Evolutionary conservation across 1,140 invertebrate species (phyloP).

Genomic region (Drosophila tsacasi): DNA sequence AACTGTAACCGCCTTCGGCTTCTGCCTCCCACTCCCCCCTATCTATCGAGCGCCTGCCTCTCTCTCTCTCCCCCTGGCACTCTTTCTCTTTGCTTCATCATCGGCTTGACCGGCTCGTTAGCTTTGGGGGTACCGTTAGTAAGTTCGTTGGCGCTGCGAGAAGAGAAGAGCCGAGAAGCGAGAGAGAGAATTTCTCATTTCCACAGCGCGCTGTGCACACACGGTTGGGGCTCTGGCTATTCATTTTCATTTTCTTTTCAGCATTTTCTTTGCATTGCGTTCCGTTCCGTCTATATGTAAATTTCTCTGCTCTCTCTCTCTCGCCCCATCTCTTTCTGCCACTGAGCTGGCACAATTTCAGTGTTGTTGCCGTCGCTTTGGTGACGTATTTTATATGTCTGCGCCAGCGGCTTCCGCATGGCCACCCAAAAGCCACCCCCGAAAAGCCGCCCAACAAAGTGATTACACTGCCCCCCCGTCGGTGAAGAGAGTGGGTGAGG

Average conservation of each 20-base stretch:
- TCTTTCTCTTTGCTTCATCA: slow-evolving; percentile 35
- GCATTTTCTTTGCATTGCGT: slow-evolving; percentile 58
- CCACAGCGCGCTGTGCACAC: slow-evolving; percentile 8
- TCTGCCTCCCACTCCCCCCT: slow-evolving; percentile 18
- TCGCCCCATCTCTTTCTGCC: slow-evolving; percentile 8
- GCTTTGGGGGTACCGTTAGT: slow-evolving; percentile 77
- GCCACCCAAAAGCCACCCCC: slow-evolving; percentile 58
- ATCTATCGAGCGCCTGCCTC: slow-evolving; percentile 3
- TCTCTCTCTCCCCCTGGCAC: slow-evolving; percentile 15
- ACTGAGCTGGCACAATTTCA: slow-evolving; percentile 61
- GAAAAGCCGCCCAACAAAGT: slow-evolving; percentile 49
- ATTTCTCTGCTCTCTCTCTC: slow-evolving; percentile 18
- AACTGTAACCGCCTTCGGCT: slow-evolving; percentile 58
- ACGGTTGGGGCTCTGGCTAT: slow-evolving; percentile 63
- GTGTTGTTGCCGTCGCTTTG: slow-evolving; percentile 57
- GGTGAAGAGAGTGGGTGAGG: slow-evolving; percentile 2
- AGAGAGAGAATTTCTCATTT: slow-evolving; percentile 71
- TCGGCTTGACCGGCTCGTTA: slow-evolving; percentile 76
- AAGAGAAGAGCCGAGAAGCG: slow-evolving; percentile 9
- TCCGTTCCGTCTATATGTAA: slow-evolving; percentile 45
- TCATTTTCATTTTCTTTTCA: slow-evolving; percentile 80
- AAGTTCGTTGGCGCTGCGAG: slow-evolving; percentile 75
- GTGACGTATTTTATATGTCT: slow-evolving; percentile 61
- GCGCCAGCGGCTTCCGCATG: slow-evolving; percentile 60
- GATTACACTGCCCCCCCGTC: slow-evolving; percentile 27